These are phyloP conservation scores for Zeus faber DNA, from an alignment of 2,113 vertebrate genomes.

Conservation along the genomic window DNA sequence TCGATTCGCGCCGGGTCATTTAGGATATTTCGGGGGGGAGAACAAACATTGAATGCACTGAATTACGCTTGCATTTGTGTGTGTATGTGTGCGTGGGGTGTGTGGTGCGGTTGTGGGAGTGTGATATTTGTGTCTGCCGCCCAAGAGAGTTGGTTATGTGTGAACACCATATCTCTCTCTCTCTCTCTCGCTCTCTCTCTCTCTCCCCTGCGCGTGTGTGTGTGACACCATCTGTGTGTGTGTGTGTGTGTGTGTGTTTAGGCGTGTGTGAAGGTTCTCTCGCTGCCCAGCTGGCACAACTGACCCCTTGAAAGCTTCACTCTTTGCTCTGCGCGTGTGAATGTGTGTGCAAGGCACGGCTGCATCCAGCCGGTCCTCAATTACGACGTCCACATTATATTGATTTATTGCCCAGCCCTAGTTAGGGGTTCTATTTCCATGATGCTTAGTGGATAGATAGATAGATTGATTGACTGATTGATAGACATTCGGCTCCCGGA, in stretches of 20 bases:
- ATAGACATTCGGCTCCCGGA: too few species aligned
- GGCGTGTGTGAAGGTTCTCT: conserved; percentile 50
- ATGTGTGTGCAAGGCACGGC: neutral
- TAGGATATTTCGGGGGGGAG: too few species aligned
- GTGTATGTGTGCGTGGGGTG: conserved; percentile 6
- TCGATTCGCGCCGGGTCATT: too few species aligned
- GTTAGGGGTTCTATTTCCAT: neutral
- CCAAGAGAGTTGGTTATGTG: conserved; percentile 24
- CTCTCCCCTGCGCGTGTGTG: neutral
- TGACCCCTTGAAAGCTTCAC: conserved; percentile 24
- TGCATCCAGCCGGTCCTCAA: too few species aligned
- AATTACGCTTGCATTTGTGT: too few species aligned
- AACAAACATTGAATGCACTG: too few species aligned
- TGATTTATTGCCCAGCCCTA: too few species aligned
- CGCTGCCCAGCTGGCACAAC: conserved; percentile 38
- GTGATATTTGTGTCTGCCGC: conserved; percentile 16
- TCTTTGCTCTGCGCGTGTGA: conserved; percentile 16
- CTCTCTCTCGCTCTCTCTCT: neutral
- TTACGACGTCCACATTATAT: too few species aligned
- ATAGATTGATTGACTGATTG: too few species aligned
- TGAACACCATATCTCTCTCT: conserved; percentile 20
- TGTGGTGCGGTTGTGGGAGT: conserved; percentile 19
- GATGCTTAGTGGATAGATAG: neutral
- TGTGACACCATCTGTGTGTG: neutral
- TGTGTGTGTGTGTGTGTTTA: conserved; percentile 30